Conservation (phyloP, 2,888 invertebrate genomes). For the Xestobium rufovillosum region DNA sequence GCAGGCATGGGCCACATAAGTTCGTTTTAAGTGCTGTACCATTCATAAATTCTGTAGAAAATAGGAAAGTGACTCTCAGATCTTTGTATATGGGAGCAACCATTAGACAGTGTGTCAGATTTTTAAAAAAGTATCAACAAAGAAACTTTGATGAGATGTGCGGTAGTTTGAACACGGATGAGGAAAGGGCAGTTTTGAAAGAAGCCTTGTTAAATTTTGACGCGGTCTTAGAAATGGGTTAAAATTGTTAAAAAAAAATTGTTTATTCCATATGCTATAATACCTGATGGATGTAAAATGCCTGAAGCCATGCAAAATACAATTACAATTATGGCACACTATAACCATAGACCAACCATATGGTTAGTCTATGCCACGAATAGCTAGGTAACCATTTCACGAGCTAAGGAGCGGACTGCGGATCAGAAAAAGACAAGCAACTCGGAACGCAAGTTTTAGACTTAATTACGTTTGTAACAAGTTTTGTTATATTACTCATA, state of each 20-base stretch:
- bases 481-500: too few species aligned
- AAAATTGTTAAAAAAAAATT: constrained; percentile 1
- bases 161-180: constrained; percentile 53
- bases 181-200: constrained; percentile 51
- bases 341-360: too few species aligned
- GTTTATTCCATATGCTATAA: too few species aligned
- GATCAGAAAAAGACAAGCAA: too few species aligned
- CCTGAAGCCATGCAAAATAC: too few species aligned
- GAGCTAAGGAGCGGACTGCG: too few species aligned
- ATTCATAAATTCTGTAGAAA: constrained; percentile 58
- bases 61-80: constrained; percentile 52
- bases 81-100: constrained; percentile 72
- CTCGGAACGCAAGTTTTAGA: too few species aligned
- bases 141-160: constrained; percentile 57
- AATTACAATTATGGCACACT: too few species aligned
- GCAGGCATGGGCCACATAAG: constrained; percentile 67
- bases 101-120: constrained; percentile 69
- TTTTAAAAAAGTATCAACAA: constrained; percentile 61
- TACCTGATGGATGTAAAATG: too few species aligned
- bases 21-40: constrained; percentile 63
- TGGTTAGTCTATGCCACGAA: too few species aligned
- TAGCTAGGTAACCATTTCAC: too few species aligned
- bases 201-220: constrained; percentile 39
- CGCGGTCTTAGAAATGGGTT: constrained; percentile 4
- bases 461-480: too few species aligned